Evolutionary conservation across 2,888 invertebrate species (phyloP), one percentile per base, ranked within the genome.

Genomic region (Ganaspis brasiliensis): DNA sequence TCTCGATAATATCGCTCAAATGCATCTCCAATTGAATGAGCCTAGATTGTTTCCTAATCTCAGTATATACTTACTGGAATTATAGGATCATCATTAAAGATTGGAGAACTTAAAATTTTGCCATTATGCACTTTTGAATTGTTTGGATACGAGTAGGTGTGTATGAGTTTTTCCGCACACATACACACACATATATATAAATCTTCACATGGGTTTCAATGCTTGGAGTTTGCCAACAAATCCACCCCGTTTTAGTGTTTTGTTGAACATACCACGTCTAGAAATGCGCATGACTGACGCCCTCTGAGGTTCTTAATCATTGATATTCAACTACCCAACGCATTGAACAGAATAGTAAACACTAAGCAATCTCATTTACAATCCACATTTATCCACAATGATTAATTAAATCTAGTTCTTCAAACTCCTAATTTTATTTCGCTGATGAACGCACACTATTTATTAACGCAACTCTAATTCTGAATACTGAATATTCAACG

Each of bases 301-400:
- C 78, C 76, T 79, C 78, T 55, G 75, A 78, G 79, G 75, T 82
- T 78, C 83, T 84, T 81, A 84, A 84, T 83, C 81, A 84, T 84
- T 83, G 81, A 85, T 83, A 82, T 80, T 80, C 79, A 79, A 75
- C 79, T 67, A 74, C 78, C 40, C 70, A 77, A 67, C 76, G 75
- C 75, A 79, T 80, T 74, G 77, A 79, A 76, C 70, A 78, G 78
- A 83, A 82, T 81, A 80, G 77, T 81, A 74, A 80, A 52, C 26
- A 61, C 73, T 75, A 45, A 74, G 40, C 26, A 72, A 49, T 57
- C 63, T 80, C 76, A 61, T 81, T 79, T 76, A 78, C 71, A 56
- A 40, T 35, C 19, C 57, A 37, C 0, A 55, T 56, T 56, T 56
- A 56, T 56, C 12, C 10, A 16, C 12, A 24, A 40, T 63, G 24